These are phyloP conservation scores for Brachionus paranguensis DNA, from an alignment of 1,140 invertebrate genomes.

Conservation along the genomic window DNA sequence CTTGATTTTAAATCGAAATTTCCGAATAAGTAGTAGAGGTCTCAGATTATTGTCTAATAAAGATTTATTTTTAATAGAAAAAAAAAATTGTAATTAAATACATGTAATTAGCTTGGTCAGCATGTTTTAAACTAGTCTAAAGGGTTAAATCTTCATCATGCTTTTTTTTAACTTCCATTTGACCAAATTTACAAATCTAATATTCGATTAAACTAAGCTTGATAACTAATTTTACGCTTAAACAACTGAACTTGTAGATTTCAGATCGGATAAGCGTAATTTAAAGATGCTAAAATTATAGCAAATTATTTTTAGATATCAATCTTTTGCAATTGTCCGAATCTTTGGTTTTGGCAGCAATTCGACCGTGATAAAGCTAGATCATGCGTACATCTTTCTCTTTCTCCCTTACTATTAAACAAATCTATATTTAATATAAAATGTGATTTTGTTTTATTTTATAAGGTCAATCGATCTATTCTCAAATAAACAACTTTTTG, in stretches of 20 bases:
- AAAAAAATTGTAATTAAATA: not conserved
- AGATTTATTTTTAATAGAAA: not conserved
- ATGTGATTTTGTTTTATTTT: not conserved
- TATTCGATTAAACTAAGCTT: not conserved
- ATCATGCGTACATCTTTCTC: not conserved
- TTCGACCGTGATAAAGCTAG: not conserved
- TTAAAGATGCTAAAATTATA: not conserved
- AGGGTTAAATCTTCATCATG: not conserved
- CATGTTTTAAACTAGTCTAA: not conserved
- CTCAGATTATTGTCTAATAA: conserved; percentile 20
- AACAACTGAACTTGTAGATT: not conserved
- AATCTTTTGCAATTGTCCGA: not conserved
- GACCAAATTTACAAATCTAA: not conserved
- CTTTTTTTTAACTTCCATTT: not conserved
- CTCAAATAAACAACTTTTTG: not conserved
- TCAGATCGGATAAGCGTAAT: not conserved
- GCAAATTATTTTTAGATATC: not conserved
- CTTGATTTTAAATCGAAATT: not conserved
- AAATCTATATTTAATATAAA: not conserved
- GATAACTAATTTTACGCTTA: not conserved
- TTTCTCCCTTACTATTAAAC: not conserved
- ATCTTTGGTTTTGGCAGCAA: not conserved
- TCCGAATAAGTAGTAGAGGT: not conserved
- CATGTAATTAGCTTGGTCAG: not conserved
- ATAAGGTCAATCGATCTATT: not conserved